Evolutionary conservation across 2,113 vertebrate species (phyloP), one percentile per base, ranked within the genome.

Genomic region (Entomyzon cyanotis): DNA sequence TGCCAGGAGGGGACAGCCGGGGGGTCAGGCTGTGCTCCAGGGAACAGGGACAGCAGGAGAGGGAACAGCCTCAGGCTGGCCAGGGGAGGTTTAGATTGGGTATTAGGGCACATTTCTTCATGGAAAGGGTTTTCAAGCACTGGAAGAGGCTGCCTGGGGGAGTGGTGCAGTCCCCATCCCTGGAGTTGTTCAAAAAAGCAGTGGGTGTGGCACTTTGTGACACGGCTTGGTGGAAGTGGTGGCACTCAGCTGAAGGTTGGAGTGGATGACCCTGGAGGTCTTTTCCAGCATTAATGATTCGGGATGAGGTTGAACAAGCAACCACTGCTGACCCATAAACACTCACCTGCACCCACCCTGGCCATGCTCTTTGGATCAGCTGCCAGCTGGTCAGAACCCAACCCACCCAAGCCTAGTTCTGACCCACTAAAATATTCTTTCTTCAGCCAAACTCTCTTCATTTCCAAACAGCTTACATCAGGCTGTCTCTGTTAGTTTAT

Each of bases 61-160:
- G 59, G 67, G 46, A 73, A 65, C 9, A 3, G 35, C 50, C 56
- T 58, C 35, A 64, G 27, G 25, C 37, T 73, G 76, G 15, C 49
- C 42, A 56, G 35, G 31, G 35, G 0, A 58, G 20, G 25, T 0
- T 49, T 0, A 35, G 25, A 1, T 3, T 53, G 35, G 35, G 5
- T 4, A 37, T 4, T 2, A 33, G 19, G 6, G 5, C 6, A 10
- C 25, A 58, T 15, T 79, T 42, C 30, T 12, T 3, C 25, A 13
- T 17, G 12, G 31, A 1, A 33, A 58, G 18, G 15, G 22, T 23
- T 18, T 0, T 52, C 19, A 53, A 1, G 5, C 11, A 1, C 30
- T 7, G 0, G 20, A 5, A 67, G 0, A 1, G 30, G n/a, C 39
- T 75, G 19, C 14, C 46, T 28, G 25, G 23, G 20, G n/a, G 30